A percentile compares a stretch with the other conserved stretches of the same genome.
phyloP scores from a whole-genome alignment of 2,888 invertebrate species.

The Mesorhabditis belari region DNA sequence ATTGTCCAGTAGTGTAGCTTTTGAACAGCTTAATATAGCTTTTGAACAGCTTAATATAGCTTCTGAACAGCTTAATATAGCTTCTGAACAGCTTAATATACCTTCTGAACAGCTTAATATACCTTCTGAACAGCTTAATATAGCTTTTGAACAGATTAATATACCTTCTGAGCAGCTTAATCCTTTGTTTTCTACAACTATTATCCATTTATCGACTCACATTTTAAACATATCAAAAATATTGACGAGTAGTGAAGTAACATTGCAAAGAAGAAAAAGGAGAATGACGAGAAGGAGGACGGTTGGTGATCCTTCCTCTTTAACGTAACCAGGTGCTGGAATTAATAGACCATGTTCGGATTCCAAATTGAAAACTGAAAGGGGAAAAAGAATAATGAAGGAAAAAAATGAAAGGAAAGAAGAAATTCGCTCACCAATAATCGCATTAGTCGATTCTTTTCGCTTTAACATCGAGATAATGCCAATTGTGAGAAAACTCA shows the following conservation, averaged over 20 bases:
- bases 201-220: conserved; percentile 21
- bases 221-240: conserved; percentile 40
- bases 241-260: conserved; percentile 42
- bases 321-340: conserved; percentile 6
- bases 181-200: too few species aligned
- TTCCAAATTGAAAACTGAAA: background rate
- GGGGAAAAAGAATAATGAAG: background rate
- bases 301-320: conserved; percentile 21
- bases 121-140: too few species aligned
- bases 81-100: too few species aligned
- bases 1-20: too few species aligned
- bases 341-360: background rate
- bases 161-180: too few species aligned
- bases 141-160: too few species aligned
- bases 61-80: too few species aligned
- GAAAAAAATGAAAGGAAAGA: background rate
- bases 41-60: too few species aligned
- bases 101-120: too few species aligned
- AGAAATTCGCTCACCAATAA: background rate
- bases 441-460: background rate
- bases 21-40: too few species aligned
- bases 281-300: conserved; percentile 44
- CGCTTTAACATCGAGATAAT: conserved; percentile 25
- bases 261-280: conserved; percentile 41
- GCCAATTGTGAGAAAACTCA: conserved; percentile 32